These are phyloP conservation scores for Hydrophis major DNA, from an alignment of 2,797 vertebrate species.

Conservation along the genomic window DNA sequence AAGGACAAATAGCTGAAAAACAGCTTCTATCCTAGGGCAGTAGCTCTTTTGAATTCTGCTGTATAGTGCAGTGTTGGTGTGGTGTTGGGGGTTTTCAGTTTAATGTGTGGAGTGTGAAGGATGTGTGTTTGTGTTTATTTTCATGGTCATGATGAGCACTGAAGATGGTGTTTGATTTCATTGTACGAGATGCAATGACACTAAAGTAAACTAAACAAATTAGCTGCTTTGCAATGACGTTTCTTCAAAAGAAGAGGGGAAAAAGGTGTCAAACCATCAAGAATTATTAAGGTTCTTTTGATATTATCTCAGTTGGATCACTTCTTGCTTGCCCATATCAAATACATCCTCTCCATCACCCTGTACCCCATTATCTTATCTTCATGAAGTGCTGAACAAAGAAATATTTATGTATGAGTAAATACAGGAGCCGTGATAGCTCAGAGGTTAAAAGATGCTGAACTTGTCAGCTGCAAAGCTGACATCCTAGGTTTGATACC, in stretches of 20 bases:
- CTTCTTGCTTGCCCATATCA: neutral
- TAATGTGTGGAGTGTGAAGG: too few relatives aligned
- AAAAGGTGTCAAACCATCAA: neutral
- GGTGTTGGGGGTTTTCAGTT: too few relatives aligned
- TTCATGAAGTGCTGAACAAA: neutral
- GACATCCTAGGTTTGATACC: neutral
- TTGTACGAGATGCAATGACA: too few relatives aligned
- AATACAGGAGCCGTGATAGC: neutral
- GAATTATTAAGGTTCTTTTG: neutral
- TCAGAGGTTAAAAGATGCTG: neutral
- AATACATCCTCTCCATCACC: neutral
- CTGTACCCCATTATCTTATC: neutral
- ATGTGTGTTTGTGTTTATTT: too few relatives aligned
- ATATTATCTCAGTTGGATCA: neutral
- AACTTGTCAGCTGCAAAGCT: neutral
- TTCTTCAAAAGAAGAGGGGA: neutral
- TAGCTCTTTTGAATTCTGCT: too few relatives aligned
- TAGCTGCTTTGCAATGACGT: neutral
- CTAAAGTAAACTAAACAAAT: neutral
- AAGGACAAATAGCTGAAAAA: too few relatives aligned
- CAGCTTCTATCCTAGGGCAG: too few relatives aligned
- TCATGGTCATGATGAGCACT: too few relatives aligned
- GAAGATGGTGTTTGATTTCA: too few relatives aligned
- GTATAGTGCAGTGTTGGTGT: too few relatives aligned
- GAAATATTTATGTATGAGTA: neutral